A percentile compares a stretch with the other conserved stretches of the same genome.
These are phyloP conservation scores for Cyanoramphus novaezelandiae DNA, from an alignment of 2,113 vertebrate genomes.

Conservation along the genomic window DNA sequence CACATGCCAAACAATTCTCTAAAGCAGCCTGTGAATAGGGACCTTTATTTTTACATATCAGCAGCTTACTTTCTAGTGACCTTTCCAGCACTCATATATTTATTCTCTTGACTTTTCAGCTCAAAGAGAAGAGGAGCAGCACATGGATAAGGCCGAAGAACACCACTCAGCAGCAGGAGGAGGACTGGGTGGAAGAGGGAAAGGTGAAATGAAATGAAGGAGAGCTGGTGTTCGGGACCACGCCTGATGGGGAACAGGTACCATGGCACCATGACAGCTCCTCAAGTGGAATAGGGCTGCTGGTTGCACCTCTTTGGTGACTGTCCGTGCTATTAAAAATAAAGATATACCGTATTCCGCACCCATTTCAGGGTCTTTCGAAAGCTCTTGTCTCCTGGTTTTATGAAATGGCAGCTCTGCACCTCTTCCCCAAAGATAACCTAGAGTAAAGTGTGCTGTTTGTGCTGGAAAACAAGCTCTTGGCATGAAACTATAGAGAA, in stretches of 20 bases:
- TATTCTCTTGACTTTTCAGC: conserved; percentile 39
- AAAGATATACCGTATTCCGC: not conserved
- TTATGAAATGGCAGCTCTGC: not conserved
- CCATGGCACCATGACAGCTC: not conserved
- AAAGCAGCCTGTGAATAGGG: not conserved
- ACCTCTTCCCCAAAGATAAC: not conserved
- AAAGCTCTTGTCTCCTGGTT: not conserved
- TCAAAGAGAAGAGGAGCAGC: not conserved
- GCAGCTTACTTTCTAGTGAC: not conserved
- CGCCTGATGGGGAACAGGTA: not conserved
- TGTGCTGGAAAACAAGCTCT: not conserved
- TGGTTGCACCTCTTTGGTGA: not conserved
- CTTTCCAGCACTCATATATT: not conserved
- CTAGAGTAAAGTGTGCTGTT: not conserved
- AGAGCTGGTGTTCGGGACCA: not conserved
- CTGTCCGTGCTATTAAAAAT: not conserved
- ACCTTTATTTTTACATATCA: not conserved
- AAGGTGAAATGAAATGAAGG: conserved; percentile 15
- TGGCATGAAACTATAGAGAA: not conserved
- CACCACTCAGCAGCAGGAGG: not conserved
- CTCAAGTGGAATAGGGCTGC: not conserved
- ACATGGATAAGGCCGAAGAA: not conserved
- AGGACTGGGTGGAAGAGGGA: not conserved
- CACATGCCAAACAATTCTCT: not conserved
- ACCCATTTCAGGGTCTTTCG: not conserved